A percentile compares a stretch with the other conserved stretches of the same genome.
Evolutionary conservation across 2,113 vertebrate genomes (phyloP).

Genomic region (Maccullochella peelii): DNA sequence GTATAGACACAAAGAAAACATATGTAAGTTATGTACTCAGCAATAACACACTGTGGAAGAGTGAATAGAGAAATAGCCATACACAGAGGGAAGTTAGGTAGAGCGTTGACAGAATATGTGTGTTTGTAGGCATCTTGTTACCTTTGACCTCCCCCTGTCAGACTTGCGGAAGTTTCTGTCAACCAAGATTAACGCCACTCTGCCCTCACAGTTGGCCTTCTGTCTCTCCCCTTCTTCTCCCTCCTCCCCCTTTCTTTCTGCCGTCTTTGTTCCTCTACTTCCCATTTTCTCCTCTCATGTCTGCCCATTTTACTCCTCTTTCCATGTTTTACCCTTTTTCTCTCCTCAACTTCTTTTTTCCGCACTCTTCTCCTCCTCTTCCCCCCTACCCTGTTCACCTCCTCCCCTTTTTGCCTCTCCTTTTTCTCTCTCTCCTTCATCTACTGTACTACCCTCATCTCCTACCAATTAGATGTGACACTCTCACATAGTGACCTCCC

Average conservation of each 20-base stretch:
- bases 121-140: conserved; percentile 53
- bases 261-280: conserved; percentile 31
- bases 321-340: neutral
- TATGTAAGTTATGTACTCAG: neutral
- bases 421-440: conserved; percentile 6
- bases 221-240: neutral
- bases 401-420: neutral
- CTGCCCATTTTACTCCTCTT: neutral
- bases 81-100: neutral
- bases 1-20: neutral
- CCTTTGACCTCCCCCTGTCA: conserved; percentile 59
- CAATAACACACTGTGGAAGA: neutral
- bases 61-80: neutral
- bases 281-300: neutral
- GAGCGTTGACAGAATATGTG: conserved; percentile 38
- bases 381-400: neutral
- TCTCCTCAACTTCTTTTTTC: neutral
- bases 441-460: conserved; percentile 41
- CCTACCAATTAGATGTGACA: conserved; percentile 57
- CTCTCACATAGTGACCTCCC: conserved; percentile 62
- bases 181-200: conserved; percentile 60
- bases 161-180: conserved; percentile 69
- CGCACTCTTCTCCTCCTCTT: conserved; percentile 6
- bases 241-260: neutral
- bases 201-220: conserved; percentile 40